Percentiles rank a stretch among this genome's conserved stretches.
These are phyloP conservation scores for Limenitis camilla DNA, from an alignment of 2,888 invertebrate species.

Conservation along the genomic window DNA sequence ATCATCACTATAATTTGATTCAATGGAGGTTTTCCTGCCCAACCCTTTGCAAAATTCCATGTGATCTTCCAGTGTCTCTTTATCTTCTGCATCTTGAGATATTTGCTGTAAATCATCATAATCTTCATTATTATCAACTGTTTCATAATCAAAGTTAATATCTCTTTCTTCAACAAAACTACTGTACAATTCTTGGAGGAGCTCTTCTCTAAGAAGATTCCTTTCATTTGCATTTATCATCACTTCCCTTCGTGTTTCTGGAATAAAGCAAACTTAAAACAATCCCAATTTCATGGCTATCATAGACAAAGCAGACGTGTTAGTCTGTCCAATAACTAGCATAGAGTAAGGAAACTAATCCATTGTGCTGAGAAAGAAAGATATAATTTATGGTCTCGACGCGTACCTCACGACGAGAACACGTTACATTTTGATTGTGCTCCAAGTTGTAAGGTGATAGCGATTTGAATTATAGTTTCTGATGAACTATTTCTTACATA, in stretches of 20 bases:
- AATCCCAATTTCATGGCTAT: too few species aligned
- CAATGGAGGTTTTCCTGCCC: too few species aligned
- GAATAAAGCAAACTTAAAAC: slow-evolving; percentile 16
- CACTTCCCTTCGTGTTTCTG: slow-evolving; percentile 43
- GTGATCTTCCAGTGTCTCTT: slow-evolving; percentile 61
- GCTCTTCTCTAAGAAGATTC: slow-evolving; percentile 83
- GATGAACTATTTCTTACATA: too few species aligned
- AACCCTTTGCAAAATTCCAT: too few species aligned
- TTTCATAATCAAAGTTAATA: slow-evolving; percentile 89
- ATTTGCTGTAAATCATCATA: slow-evolving; percentile 83
- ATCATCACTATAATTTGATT: too few species aligned
- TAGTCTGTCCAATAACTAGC: not conserved
- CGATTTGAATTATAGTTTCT: not conserved
- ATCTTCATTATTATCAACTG: slow-evolving; percentile 85
- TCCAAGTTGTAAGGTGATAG: not conserved
- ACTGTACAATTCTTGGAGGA: slow-evolving; percentile 87
- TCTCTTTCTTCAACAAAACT: too few species aligned
- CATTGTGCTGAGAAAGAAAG: slow-evolving; percentile 4
- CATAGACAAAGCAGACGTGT: not conserved
- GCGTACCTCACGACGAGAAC: slow-evolving; percentile 22
- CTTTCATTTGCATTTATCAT: slow-evolving; percentile 76
- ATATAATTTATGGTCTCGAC: slow-evolving; percentile 20
- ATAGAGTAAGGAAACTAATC: not conserved
- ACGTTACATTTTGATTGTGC: slow-evolving; percentile 13
- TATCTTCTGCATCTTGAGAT: slow-evolving; percentile 88